These are phyloP conservation scores for Salminus brasiliensis DNA, from an alignment of 2,113 vertebrate genomes.

Conservation along the genomic window DNA sequence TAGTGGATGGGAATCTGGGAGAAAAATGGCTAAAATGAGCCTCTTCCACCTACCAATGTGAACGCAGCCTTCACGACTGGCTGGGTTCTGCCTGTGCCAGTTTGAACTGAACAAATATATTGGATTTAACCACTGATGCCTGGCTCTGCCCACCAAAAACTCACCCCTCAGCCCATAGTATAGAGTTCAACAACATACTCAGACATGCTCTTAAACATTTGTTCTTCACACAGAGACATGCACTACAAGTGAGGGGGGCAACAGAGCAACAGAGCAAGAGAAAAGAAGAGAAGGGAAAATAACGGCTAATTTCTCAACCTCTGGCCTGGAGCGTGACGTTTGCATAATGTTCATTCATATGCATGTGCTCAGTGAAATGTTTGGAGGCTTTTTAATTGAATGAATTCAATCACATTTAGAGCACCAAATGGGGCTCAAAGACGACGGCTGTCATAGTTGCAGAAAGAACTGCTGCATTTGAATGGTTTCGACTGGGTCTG, in stretches of 20 bases:
- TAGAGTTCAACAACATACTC: not conserved
- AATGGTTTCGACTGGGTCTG: conserved; percentile 11
- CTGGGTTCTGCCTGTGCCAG: not conserved
- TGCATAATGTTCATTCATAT: conserved; percentile 43
- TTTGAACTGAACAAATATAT: not conserved
- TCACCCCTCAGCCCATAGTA: not conserved
- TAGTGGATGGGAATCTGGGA: too few relatives aligned
- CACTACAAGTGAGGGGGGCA: not conserved
- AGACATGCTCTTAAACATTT: not conserved
- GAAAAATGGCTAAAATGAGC: too few relatives aligned
- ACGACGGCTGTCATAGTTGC: conserved; percentile 14
- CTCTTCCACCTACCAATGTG: too few relatives aligned
- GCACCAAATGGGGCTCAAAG: conserved; percentile 11
- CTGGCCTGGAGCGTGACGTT: conserved; percentile 23
- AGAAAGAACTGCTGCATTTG: conserved; percentile 13
- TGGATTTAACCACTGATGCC: not conserved
- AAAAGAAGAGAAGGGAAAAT: not conserved
- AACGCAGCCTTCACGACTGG: not conserved
- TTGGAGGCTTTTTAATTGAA: conserved; percentile 41
- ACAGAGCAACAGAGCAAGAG: not conserved
- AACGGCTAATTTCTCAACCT: conserved; percentile 18
- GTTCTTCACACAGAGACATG: not conserved
- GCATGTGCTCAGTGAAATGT: conserved; percentile 24
- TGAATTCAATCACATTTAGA: conserved; percentile 36
- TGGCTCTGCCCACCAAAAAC: not conserved